Base-by-base conservation (phyloP, 2,888 invertebrate genomes). In the Lobophora halterata region DNA sequence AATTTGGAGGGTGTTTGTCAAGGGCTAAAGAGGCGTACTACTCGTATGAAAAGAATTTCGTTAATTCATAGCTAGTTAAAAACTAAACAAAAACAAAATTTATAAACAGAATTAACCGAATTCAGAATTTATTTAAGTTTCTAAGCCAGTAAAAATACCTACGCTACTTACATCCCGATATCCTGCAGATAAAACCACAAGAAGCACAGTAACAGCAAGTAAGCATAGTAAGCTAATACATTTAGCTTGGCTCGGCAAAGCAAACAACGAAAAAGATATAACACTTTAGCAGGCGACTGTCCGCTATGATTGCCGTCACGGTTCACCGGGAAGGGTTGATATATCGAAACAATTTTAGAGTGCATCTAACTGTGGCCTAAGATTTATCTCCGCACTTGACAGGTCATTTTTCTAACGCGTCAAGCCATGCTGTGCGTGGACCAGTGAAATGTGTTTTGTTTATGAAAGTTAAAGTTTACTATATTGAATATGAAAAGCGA, bases 261-360 rank as follows among this genome's bases (percentile, higher is more conserved):
- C 4, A 9, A 10, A 14, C 23, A 6, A 11, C 1, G 6, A 2
- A 13, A 4, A 6, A 25, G 33, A 6, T 13, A 19, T 8, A 46
- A 9, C 44, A 49, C 45, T 60, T 57, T 38, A 55, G 17, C 26
- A 1, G 33, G 1, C 44, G 48, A 56, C 49, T 46, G 63, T 78
- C 64, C 70, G 26, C 41, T 48, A 38, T 47, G 49, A 50, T 51
- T 58, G 57, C 48, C 61, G 78, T 79, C 73, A 79, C 69, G 80
- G 70, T 75, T 66, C 61, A 71, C 52, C 63, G 55, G 71, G 66
- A 81, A 82, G 82, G 83, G 83, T 80, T 82, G 78, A 72, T 75
- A 71, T 67, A 80, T 75, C 71, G 72, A 68, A 74, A 81, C 79
- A 76, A 77, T 79, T 79, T 76, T 56, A 60, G 67, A 79, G 74